Conservation (phyloP, 2,113 vertebrate species). For the Sciurus niger region DNA sequence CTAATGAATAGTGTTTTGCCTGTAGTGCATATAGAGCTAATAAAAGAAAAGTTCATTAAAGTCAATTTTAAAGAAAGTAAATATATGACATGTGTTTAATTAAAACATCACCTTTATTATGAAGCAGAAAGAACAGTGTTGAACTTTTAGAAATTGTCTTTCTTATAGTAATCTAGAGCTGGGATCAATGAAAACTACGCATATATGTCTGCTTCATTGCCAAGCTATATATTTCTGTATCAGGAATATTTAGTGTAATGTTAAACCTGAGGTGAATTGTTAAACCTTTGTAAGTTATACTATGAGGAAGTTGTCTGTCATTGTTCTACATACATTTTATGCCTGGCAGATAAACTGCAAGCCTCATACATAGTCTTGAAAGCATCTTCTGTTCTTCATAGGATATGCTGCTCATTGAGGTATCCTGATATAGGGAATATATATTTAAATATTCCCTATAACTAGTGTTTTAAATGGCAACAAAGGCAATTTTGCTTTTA, state of each 20-base stretch:
- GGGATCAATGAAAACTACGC: conserved; percentile 28
- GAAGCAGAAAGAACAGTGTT: conserved; percentile 31
- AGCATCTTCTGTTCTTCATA: conserved; percentile 24
- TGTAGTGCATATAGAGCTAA: not conserved
- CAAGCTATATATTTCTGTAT: conserved; percentile 6
- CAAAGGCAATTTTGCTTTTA: conserved; percentile 51
- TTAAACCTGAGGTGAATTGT: not conserved
- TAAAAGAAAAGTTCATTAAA: conserved; percentile 3
- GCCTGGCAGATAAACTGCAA: conserved; percentile 1
- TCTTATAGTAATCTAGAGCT: conserved; percentile 34
- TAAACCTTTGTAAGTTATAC: not conserved
- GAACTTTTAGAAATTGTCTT: not conserved
- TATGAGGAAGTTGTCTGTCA: accelerated
- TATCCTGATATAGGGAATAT: conserved; percentile 27
- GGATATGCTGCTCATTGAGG: not conserved
- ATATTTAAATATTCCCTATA: conserved; percentile 14
- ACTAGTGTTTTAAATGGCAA: conserved; percentile 58
- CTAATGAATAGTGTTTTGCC: not conserved
- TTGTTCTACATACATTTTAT: not conserved
- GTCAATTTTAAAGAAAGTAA: not conserved
- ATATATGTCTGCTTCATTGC: not conserved
- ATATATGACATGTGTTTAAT: not conserved
- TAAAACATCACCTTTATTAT: not conserved
- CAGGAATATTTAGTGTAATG: conserved; percentile 48
- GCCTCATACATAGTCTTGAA: not conserved